These are phyloP conservation scores for Drosophila simulans DNA, from an alignment of 1,140 invertebrate genomes.

Conservation along the genomic window DNA sequence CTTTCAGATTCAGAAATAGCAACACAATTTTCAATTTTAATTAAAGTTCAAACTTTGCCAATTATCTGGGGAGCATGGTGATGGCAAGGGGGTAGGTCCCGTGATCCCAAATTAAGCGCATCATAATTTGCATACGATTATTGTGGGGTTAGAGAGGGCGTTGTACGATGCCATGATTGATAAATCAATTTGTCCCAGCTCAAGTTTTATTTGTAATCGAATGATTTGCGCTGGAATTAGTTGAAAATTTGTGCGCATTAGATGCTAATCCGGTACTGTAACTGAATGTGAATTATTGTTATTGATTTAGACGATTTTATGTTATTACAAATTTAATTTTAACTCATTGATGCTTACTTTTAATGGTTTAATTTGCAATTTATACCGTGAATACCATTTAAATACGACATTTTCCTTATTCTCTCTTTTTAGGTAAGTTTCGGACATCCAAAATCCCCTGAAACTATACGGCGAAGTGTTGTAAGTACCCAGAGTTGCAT, in stretches of 20 bases:
- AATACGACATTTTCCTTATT: conserved; percentile 6
- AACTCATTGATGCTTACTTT: no score
- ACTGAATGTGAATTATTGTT: background rate
- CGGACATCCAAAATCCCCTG: conserved; percentile 1
- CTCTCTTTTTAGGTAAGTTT: conserved; percentile 70
- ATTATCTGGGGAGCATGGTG: conserved; percentile 29
- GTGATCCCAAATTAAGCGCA: conserved; percentile 51
- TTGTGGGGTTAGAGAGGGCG: conserved; percentile 21
- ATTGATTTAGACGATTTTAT: background rate
- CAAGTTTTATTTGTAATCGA: conserved; percentile 44
- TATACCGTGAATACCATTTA: background rate
- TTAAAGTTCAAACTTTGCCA: conserved; percentile 54
- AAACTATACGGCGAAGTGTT: conserved; percentile 35
- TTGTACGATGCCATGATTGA: conserved; percentile 10
- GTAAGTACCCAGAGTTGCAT: conserved; percentile 61
- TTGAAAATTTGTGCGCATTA: conserved; percentile 22
- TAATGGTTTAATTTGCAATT: background rate
- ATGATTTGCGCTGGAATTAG: conserved; percentile 35
- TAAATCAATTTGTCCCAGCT: conserved; percentile 45
- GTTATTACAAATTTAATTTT: no score
- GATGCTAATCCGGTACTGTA: conserved; percentile 4
- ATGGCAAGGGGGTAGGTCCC: background rate
- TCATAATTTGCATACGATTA: conserved; percentile 57
- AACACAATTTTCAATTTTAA: conserved; percentile 57
- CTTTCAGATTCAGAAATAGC: conserved; percentile 22